A percentile compares a stretch with the other conserved stretches of the same genome.
These are phyloP conservation scores for Trematomus loennbergii DNA, from an alignment of 2,113 vertebrate genomes.

Conservation along the genomic window DNA sequence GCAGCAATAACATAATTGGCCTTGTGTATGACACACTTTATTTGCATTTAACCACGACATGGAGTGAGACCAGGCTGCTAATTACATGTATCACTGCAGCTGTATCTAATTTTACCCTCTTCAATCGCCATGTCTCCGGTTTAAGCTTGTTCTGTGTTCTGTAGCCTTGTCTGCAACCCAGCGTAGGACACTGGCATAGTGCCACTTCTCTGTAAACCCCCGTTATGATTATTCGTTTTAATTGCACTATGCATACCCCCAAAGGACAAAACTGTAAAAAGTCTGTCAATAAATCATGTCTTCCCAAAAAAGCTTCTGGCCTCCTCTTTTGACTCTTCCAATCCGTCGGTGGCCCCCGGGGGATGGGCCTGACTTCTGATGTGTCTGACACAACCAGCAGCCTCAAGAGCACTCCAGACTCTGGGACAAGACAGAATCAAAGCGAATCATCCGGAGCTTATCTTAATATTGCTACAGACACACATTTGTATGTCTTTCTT, in stretches of 20 bases:
- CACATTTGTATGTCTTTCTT: neutral
- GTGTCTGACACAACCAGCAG: slow-evolving; percentile 37
- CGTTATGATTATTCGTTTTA: slow-evolving; percentile 32
- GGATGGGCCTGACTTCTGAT: slow-evolving; percentile 27
- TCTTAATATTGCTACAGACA: slow-evolving; percentile 4
- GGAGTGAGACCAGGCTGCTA: neutral
- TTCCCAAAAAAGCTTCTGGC: slow-evolving; percentile 7
- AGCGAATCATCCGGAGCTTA: slow-evolving; percentile 25
- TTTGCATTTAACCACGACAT: neutral
- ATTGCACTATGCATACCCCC: slow-evolving; percentile 25
- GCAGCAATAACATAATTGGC: neutral
- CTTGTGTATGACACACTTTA: neutral
- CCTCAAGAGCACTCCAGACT: slow-evolving; percentile 21
- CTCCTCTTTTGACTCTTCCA: slow-evolving; percentile 34
- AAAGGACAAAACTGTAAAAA: slow-evolving; percentile 24
- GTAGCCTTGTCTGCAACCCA: neutral
- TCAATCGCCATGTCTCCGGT: neutral
- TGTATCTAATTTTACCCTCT: neutral
- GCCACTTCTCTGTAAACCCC: slow-evolving; percentile 14
- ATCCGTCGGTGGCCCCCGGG: slow-evolving; percentile 7
- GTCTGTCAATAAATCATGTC: slow-evolving; percentile 50
- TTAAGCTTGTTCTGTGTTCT: neutral
- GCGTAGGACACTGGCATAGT: slow-evolving; percentile 7
- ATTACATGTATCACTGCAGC: neutral
- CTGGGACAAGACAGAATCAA: slow-evolving; percentile 15